These are phyloP conservation scores for Amiota mariae DNA, from an alignment of 2,888 invertebrate species.

Conservation along the genomic window DNA sequence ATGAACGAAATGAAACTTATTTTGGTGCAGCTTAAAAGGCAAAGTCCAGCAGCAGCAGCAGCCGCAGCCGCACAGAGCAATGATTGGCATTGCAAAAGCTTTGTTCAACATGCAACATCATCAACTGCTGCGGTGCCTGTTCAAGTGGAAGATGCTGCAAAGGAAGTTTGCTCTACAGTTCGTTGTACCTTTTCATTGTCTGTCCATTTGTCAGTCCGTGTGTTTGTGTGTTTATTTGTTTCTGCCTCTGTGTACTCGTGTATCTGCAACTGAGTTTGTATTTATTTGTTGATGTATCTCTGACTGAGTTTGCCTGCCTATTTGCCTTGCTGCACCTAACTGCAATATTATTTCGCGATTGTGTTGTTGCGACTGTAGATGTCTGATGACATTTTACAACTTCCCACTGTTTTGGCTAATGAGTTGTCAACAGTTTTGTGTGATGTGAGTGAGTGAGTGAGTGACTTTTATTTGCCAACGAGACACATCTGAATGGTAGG, in stretches of 20 bases:
- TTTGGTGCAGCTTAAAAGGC: conserved; percentile 19
- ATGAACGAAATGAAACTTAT: conserved; percentile 23
- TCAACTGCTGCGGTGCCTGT: background rate
- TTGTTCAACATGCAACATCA: conserved; percentile 39
- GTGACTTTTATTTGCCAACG: conserved; percentile 46
- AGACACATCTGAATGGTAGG: conserved; percentile 11
- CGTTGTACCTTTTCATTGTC: conserved; percentile 18
- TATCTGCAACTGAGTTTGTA: background rate
- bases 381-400: conserved; percentile 18
- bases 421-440: conserved; percentile 58
- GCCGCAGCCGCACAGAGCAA: background rate
- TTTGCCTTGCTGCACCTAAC: background rate
- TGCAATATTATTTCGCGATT: background rate
- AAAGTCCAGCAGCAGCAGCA: background rate
- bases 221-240: background rate
- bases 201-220: background rate
- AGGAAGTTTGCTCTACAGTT: conserved; percentile 2
- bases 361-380: background rate
- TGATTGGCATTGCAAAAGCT: conserved; percentile 36
- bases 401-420: conserved; percentile 47
- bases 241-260: background rate
- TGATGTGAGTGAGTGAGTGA: conserved; percentile 21
- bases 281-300: background rate
- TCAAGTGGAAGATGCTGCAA: background rate
- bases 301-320: background rate